Conservation (phyloP, 2,797 vertebrate species). For the Serranus cabrilla region DNA sequence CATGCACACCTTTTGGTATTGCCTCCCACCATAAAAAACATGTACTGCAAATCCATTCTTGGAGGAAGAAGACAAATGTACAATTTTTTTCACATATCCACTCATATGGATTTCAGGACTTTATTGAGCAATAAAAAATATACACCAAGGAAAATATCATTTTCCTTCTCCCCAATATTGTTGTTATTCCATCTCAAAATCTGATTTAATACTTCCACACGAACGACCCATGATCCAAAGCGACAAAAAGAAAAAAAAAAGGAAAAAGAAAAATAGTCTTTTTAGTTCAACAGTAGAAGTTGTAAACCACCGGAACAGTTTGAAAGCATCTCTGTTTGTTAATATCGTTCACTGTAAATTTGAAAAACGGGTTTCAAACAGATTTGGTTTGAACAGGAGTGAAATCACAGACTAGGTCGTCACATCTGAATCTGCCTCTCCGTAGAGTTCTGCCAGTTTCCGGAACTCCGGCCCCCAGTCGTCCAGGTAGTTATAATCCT, state of each 20-base stretch:
- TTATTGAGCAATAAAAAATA: slow-evolving; percentile 98
- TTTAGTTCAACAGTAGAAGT: slow-evolving; percentile 89
- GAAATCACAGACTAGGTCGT: slow-evolving; percentile 87
- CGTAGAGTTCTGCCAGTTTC: slow-evolving; percentile 96
- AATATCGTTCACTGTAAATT: slow-evolving; percentile 68
- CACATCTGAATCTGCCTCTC: slow-evolving; percentile 91
- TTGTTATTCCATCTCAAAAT: slow-evolving; percentile 86
- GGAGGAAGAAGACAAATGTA: slow-evolving; percentile 72
- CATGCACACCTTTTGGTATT: slow-evolving; percentile 32
- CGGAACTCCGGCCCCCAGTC: slow-evolving; percentile 97
- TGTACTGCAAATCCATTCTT: slow-evolving; percentile 26
- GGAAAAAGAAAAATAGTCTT: slow-evolving; percentile 83
- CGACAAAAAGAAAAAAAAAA: slow-evolving; percentile 81
- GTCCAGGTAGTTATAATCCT: slow-evolving; percentile 95
- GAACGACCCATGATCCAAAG: slow-evolving; percentile 88
- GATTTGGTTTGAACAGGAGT: slow-evolving; percentile 66
- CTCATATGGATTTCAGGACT: slow-evolving; percentile 90
- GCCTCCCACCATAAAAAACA: slow-evolving; percentile 35
- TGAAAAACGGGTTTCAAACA: slow-evolving; percentile 67
- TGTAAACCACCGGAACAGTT: slow-evolving; percentile 83
- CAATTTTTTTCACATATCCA: slow-evolving; percentile 87
- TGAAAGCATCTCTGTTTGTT: slow-evolving; percentile 73
- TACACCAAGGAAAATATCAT: slow-evolving; percentile 94
- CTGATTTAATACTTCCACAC: slow-evolving; percentile 82
- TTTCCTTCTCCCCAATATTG: slow-evolving; percentile 85